Conservation (phyloP, 2,888 invertebrate species). For the Leptinotarsa haldemani region DNA sequence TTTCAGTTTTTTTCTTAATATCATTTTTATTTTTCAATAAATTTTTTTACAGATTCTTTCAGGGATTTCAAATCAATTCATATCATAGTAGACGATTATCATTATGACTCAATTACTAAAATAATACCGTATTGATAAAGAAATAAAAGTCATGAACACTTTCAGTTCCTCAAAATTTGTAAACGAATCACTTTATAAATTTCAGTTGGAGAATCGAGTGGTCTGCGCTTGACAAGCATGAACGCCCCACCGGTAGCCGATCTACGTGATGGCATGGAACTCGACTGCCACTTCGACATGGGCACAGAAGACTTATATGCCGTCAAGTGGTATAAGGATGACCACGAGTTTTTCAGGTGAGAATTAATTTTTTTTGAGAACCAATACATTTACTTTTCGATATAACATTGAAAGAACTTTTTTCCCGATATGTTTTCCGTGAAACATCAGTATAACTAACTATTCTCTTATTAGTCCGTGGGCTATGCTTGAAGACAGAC, state of each 20-base stretch:
- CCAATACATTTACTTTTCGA: too few species aligned
- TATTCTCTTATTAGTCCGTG: too few species aligned
- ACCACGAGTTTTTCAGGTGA: conserved; percentile 58
- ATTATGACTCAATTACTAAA: too few species aligned
- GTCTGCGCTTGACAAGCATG: conserved; percentile 61
- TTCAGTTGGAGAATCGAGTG: conserved; percentile 46
- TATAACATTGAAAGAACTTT: too few species aligned
- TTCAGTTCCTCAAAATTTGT: conserved; percentile 30
- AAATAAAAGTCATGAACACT: conserved; percentile 12
- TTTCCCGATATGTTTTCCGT: too few species aligned
- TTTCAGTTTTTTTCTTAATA: too few species aligned
- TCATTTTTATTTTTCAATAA: too few species aligned
- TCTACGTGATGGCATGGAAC: conserved; percentile 58
- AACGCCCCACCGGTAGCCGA: conserved; percentile 61
- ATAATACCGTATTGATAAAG: not conserved
- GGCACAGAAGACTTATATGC: conserved; percentile 62
- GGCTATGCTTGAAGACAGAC: too few species aligned
- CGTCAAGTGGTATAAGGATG: conserved; percentile 64
- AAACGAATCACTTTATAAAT: conserved; percentile 24
- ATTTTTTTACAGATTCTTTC: too few species aligned
- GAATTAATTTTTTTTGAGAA: not conserved
- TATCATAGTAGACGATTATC: too few species aligned
- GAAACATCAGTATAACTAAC: too few species aligned
- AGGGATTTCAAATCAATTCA: too few species aligned
- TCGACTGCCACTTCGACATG: conserved; percentile 63